Conservation (phyloP, 2,797 vertebrate species). For the Gadopsis marmoratus region DNA sequence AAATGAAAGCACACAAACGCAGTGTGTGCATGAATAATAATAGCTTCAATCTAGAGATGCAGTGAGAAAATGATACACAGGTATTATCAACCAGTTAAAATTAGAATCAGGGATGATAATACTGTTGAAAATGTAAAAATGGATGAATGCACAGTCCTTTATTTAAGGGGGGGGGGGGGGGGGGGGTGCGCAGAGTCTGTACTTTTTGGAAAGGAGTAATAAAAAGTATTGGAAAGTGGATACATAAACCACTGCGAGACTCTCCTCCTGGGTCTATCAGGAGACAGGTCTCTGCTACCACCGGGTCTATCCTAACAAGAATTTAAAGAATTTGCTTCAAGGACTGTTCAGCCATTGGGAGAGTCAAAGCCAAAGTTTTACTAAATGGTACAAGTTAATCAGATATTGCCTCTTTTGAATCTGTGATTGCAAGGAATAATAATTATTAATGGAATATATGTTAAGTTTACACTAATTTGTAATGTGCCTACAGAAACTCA, state of each 20-base stretch:
- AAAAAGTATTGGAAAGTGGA: background rate
- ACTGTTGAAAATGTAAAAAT: background rate
- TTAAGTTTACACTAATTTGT: background rate
- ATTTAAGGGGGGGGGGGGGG: background rate
- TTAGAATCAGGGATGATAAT: background rate
- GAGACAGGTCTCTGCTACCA: background rate
- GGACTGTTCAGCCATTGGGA: background rate
- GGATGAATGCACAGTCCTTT: background rate
- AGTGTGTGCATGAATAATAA: background rate
- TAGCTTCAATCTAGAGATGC: background rate
- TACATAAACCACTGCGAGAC: background rate
- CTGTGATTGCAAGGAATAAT: background rate
- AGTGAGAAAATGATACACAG: background rate
- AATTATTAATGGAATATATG: background rate
- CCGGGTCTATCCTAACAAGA: background rate
- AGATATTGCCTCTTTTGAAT: background rate
- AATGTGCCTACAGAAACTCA: background rate
- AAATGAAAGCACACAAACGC: conserved; percentile 4
- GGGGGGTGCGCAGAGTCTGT: background rate
- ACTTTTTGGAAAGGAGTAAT: background rate
- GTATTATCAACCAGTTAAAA: background rate
- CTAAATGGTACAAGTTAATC: background rate
- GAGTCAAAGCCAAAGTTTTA: background rate
- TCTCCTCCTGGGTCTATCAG: background rate
- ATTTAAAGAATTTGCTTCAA: background rate